These are phyloP conservation scores for Hemaris fuciformis DNA, from an alignment of 2,888 invertebrate genomes.

Conservation along the genomic window DNA sequence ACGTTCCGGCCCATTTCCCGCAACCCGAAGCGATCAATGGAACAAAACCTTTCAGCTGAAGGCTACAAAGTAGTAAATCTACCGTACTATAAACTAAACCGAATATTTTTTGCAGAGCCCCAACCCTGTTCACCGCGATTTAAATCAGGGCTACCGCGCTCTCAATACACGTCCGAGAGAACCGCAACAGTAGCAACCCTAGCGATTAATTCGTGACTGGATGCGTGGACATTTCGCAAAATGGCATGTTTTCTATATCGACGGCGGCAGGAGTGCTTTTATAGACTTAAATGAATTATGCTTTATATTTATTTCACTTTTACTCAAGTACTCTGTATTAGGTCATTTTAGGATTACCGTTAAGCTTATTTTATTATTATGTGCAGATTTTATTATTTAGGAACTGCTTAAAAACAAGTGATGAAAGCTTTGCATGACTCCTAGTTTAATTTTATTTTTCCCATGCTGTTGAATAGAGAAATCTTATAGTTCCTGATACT, in stretches of 20 bases:
- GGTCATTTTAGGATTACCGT: too few species aligned
- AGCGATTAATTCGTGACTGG: background rate
- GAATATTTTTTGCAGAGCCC: background rate
- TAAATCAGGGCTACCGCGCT: constrained; percentile 17
- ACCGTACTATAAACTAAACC: background rate
- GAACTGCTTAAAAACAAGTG: too few species aligned
- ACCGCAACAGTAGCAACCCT: constrained; percentile 1
- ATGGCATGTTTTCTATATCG: constrained; percentile 7
- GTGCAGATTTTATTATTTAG: too few species aligned
- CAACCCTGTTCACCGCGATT: constrained; percentile 7
- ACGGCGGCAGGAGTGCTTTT: background rate
- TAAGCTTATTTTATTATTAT: too few species aligned
- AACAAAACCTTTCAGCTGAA: background rate
- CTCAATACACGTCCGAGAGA: background rate
- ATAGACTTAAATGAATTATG: background rate
- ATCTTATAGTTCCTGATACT: too few species aligned
- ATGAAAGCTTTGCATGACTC: too few species aligned
- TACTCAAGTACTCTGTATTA: background rate
- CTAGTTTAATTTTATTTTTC: too few species aligned
- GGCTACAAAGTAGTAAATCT: background rate
- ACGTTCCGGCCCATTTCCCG: background rate
- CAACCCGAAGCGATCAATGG: background rate
- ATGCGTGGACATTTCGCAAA: background rate
- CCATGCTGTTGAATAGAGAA: too few species aligned
- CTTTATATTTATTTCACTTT: background rate